Conservation (phyloP, 2,888 invertebrate species). For the Lasioglossum zephyrum region DNA sequence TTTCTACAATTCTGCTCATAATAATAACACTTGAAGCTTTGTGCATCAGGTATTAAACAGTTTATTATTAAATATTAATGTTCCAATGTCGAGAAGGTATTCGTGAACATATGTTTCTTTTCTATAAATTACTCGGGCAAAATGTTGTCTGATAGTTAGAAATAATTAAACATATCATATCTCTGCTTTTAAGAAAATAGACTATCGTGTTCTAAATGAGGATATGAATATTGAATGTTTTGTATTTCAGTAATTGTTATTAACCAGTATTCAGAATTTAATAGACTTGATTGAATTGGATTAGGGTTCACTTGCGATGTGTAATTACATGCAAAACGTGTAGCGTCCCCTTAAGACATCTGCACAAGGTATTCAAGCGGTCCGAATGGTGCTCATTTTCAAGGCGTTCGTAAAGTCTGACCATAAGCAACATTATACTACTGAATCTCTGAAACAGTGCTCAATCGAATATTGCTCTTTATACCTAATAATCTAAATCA, state of each 20-base stretch:
- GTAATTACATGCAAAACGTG: neutral
- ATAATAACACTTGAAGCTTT: neutral
- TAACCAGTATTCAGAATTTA: neutral
- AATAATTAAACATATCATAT: neutral
- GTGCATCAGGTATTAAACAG: neutral
- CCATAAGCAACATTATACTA: constrained; percentile 35
- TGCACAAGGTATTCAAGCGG: constrained; percentile 30
- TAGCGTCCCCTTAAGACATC: constrained; percentile 24
- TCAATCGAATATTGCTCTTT: neutral
- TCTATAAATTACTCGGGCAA: neutral
- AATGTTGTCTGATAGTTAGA: neutral
- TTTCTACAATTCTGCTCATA: neutral
- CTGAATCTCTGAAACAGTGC: constrained; percentile 6
- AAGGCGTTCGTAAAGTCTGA: constrained; percentile 51
- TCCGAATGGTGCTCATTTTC: constrained; percentile 37
- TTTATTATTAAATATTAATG: neutral
- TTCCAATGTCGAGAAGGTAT: neutral
- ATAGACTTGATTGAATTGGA: neutral
- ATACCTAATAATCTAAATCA: neutral
- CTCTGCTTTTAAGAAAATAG: too few relatives aligned
- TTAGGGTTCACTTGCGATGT: neutral
- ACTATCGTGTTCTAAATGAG: neutral
- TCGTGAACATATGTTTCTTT: neutral
- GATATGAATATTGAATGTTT: neutral
- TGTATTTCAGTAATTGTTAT: neutral